Conservation (phyloP, 2,888 invertebrate genomes). For the Oscheius sp. region DNA sequence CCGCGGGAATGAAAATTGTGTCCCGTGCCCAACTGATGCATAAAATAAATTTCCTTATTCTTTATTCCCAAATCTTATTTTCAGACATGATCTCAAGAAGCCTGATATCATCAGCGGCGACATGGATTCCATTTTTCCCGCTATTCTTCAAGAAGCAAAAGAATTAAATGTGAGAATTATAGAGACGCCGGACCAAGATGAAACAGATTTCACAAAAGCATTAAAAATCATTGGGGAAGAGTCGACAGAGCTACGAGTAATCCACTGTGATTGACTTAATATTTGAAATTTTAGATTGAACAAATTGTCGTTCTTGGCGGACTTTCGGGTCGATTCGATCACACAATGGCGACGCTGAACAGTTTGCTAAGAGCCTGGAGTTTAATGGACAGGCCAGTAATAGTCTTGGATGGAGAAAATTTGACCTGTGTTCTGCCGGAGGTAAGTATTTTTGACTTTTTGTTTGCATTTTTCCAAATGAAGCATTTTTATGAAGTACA, state of each 20-base stretch:
- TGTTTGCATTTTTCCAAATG: too few relatives aligned
- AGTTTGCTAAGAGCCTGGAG: conserved; percentile 33
- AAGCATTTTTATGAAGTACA: too few relatives aligned
- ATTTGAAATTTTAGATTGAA: conserved; percentile 18
- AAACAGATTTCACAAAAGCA: conserved; percentile 56
- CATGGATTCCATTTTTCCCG: conserved; percentile 55
- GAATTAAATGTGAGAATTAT: conserved; percentile 10
- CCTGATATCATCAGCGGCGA: conserved; percentile 59
- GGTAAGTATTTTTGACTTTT: conserved; percentile 28
- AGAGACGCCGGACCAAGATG: conserved; percentile 38
- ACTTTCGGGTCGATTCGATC: conserved; percentile 64
- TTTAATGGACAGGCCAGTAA: conserved; percentile 12
- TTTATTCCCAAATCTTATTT: too few relatives aligned
- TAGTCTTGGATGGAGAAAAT: conserved; percentile 41
- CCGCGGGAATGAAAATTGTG: too few relatives aligned
- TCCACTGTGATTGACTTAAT: neutral
- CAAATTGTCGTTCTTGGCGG: conserved; percentile 53
- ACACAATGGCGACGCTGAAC: conserved; percentile 59
- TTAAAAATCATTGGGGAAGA: conserved; percentile 38
- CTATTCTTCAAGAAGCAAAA: neutral
- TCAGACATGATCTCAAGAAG: conserved; percentile 23
- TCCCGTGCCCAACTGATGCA: too few relatives aligned
- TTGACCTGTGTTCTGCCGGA: conserved; percentile 36
- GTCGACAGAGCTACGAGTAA: too few relatives aligned
- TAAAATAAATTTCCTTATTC: too few relatives aligned